phyloP scores from a whole-genome alignment of 1,140 invertebrate genomes.

The Chlorops oryzae region DNA sequence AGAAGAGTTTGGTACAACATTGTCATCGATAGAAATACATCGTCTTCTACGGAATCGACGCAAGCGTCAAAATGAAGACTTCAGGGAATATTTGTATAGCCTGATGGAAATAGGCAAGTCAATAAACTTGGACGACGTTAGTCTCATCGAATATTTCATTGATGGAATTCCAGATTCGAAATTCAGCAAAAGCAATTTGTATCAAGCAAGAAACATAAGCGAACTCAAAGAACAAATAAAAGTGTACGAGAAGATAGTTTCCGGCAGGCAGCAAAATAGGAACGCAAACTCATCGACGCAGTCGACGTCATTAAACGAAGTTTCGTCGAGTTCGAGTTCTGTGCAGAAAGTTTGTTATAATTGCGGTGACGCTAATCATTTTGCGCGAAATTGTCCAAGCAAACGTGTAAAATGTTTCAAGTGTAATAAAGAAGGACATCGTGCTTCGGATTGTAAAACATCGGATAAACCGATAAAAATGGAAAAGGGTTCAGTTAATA shows the following conservation, averaged over 20 bases:
- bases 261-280: no score
- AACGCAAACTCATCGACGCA: no score
- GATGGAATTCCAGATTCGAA: background rate
- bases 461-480: background rate
- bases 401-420: constrained; percentile 1
- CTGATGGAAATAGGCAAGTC: no score
- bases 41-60: background rate
- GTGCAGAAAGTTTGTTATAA: no score
- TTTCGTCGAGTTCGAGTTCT: no score
- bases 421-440: background rate
- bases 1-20: background rate
- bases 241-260: no score
- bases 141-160: no score
- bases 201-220: background rate
- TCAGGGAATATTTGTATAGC: background rate
- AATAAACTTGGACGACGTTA: no score
- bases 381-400: background rate
- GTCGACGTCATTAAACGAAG: no score
- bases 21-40: background rate
- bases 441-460: background rate
- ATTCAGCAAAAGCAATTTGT: background rate
- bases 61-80: background rate
- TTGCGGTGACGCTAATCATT: background rate
- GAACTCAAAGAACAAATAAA: background rate
- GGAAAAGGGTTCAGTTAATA: background rate